phyloP scores from a whole-genome alignment of 2,888 invertebrate genomes.

The Neoitamus cyanurus region DNA sequence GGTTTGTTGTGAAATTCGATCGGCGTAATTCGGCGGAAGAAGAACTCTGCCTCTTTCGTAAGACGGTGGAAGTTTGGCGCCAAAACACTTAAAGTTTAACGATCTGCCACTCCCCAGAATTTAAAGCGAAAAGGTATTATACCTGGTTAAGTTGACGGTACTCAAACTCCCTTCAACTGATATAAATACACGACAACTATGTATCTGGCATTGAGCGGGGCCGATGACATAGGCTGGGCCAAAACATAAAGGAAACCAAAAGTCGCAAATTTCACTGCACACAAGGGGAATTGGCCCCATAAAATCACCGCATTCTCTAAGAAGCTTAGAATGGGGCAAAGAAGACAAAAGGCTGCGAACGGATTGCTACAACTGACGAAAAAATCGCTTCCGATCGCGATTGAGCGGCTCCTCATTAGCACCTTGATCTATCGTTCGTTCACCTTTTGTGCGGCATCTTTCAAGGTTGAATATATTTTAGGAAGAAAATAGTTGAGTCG shows the following conservation, averaged over 20 bases:
- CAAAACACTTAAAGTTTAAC: conserved; percentile 15
- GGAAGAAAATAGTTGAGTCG: conserved; percentile 36
- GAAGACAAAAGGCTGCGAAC: background rate
- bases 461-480: conserved; percentile 32
- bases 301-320: background rate
- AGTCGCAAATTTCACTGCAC: conserved; percentile 1
- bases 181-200: background rate
- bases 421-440: conserved; percentile 19
- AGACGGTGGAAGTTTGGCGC: background rate
- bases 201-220: background rate
- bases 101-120: background rate
- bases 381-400: conserved; percentile 27
- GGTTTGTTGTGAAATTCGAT: background rate
- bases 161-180: background rate
- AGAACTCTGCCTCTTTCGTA: background rate
- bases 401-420: conserved; percentile 3
- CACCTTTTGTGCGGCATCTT: conserved; percentile 17
- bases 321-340: background rate
- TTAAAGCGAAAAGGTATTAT: background rate
- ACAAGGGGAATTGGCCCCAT: background rate
- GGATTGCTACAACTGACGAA: background rate
- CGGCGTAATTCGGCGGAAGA: background rate
- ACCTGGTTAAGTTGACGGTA: background rate
- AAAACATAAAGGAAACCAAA: conserved; percentile 27
- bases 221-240: background rate